These are phyloP conservation scores for Chaetops frenatus DNA, from an alignment of 2,113 vertebrate species.

Conservation along the genomic window DNA sequence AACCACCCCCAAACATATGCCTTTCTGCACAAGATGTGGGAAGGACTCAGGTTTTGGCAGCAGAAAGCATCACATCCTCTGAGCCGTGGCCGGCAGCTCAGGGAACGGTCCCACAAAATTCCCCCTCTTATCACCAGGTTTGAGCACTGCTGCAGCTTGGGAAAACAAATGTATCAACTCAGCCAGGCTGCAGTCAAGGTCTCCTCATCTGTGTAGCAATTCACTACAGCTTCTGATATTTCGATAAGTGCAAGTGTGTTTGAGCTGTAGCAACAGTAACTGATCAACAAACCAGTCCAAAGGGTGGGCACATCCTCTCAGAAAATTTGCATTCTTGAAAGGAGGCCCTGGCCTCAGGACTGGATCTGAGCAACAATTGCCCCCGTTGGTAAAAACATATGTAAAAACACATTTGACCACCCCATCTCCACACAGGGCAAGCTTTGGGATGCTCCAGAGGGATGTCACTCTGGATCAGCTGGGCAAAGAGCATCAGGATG, in stretches of 20 bases:
- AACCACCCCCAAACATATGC: slow-evolving; percentile 43
- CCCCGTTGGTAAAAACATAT: not conserved
- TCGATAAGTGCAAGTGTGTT: not conserved
- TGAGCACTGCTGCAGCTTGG: not conserved
- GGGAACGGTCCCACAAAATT: not conserved
- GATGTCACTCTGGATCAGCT: not conserved
- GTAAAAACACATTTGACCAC: not conserved
- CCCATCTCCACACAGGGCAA: accelerated
- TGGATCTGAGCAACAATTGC: not conserved
- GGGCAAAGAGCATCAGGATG: not conserved
- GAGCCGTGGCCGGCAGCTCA: not conserved
- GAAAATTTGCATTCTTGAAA: not conserved
- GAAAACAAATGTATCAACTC: not conserved
- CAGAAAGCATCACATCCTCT: not conserved
- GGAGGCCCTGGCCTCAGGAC: accelerated
- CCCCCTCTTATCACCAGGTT: accelerated
- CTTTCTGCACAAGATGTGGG: not conserved
- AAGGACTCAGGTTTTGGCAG: not conserved
- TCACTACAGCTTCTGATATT: not conserved
- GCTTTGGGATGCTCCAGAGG: not conserved
- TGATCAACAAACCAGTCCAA: not conserved
- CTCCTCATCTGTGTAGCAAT: not conserved
- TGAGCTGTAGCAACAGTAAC: not conserved
- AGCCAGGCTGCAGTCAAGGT: not conserved
- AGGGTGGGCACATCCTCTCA: not conserved